phyloP scores from a whole-genome alignment of 1,140 invertebrate genomes.

The Calliopsis andreniformis region DNA sequence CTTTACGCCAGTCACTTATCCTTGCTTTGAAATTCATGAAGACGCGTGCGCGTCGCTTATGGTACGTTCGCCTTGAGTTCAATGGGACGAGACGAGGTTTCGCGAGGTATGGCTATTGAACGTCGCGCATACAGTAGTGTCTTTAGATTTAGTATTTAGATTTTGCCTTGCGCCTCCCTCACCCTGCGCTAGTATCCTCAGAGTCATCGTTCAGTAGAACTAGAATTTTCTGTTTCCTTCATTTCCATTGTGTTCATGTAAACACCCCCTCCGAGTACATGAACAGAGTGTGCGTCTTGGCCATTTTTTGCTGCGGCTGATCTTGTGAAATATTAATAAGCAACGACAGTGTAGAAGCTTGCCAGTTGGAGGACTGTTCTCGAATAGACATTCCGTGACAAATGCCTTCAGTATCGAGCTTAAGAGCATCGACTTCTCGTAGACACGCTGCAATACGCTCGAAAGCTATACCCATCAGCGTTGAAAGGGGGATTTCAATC shows the following conservation, averaged over 20 bases:
- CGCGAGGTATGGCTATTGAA: no score
- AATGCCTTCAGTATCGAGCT: background rate
- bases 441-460: background rate
- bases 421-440: no score
- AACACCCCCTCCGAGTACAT: slow-evolving; percentile 38
- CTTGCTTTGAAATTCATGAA: background rate
- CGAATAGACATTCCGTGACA: background rate
- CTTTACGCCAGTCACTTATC: background rate
- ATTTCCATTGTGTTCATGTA: slow-evolving; percentile 33
- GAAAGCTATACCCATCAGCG: background rate
- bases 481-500: slow-evolving; percentile 1
- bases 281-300: slow-evolving; percentile 20
- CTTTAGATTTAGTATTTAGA: background rate
- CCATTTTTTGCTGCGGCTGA: background rate
- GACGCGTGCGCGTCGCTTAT: background rate
- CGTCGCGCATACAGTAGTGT: no score
- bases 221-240: background rate
- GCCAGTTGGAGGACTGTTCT: background rate
- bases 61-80: no score
- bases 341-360: background rate
- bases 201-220: no score
- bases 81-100: no score
- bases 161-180: no score
- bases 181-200: no score
- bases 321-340: slow-evolving; percentile 28